Evolutionary conservation across 1,140 invertebrate species (phyloP).

Genomic region (Vollenhovia emeryi): DNA sequence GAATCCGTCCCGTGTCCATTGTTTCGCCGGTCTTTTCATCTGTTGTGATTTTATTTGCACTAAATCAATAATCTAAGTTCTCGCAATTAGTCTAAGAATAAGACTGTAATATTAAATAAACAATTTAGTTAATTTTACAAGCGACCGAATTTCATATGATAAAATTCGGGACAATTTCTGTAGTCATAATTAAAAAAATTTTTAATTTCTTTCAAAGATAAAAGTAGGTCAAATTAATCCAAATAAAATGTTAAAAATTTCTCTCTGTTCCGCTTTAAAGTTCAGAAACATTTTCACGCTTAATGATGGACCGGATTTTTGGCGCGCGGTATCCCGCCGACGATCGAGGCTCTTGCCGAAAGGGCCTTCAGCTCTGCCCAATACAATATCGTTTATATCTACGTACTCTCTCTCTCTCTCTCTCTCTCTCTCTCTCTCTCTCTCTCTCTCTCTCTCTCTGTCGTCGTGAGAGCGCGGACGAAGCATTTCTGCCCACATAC

Average conservation of each 20-base stretch:
- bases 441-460: conserved; percentile 1
- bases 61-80: neutral
- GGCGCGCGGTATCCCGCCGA: neutral
- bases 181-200: neutral
- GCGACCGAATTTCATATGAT: neutral
- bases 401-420: neutral
- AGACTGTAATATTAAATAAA: neutral
- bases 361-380: neutral
- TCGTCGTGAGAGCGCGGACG: neutral
- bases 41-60: neutral
- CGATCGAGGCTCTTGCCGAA: neutral
- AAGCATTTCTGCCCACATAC: conserved; percentile 12
- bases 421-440: neutral
- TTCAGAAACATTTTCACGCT: conserved; percentile 12
- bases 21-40: neutral
- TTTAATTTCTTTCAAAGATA: neutral
- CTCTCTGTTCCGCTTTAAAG: neutral
- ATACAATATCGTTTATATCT: conserved; percentile 23
- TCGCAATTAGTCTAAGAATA: neutral
- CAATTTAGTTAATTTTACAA: neutral
- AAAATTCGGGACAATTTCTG: neutral
- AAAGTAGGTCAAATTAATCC: neutral
- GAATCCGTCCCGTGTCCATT: too few relatives aligned
- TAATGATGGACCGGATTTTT: neutral
- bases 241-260: neutral